These are phyloP conservation scores for Sebastes fasciatus DNA, from an alignment of 2,113 vertebrate genomes.

Conservation along the genomic window DNA sequence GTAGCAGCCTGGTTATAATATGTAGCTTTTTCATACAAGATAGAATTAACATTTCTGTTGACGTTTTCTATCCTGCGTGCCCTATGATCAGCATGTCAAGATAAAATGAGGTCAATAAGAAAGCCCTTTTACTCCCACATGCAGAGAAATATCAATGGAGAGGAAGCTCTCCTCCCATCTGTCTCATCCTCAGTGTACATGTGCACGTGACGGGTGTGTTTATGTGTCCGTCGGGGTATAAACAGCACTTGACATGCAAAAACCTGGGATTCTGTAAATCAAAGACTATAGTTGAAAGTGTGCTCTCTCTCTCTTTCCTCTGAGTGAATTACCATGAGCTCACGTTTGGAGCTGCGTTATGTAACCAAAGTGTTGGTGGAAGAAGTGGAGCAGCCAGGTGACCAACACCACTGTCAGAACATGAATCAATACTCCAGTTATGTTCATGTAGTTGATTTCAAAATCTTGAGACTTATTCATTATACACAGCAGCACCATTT, in stretches of 20 bases:
- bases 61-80: background rate
- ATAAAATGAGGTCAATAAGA: conserved; percentile 10
- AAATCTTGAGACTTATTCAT: background rate
- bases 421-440: background rate
- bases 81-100: conserved; percentile 1
- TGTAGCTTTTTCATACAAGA: background rate
- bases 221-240: conserved; percentile 7
- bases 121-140: conserved; percentile 19
- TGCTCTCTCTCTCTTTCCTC: conserved; percentile 32
- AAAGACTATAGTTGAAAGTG: conserved; percentile 26
- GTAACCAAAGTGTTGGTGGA: conserved; percentile 48
- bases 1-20: background rate
- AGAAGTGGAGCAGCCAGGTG: conserved; percentile 67
- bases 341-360: conserved; percentile 55
- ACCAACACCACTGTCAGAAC: background rate
- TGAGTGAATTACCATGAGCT: conserved; percentile 47
- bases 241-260: conserved; percentile 51
- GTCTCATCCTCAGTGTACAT: conserved; percentile 55
- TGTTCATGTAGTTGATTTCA: background rate
- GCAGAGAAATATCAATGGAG: conserved; percentile 55
- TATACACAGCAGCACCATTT: background rate
- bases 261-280: conserved; percentile 47
- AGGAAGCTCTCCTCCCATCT: conserved; percentile 47
- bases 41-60: background rate
- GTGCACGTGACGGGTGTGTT: conserved; percentile 52